These are phyloP conservation scores for Sisor rabdophorus DNA, from an alignment of 2,113 vertebrate genomes.

Conservation along the genomic window DNA sequence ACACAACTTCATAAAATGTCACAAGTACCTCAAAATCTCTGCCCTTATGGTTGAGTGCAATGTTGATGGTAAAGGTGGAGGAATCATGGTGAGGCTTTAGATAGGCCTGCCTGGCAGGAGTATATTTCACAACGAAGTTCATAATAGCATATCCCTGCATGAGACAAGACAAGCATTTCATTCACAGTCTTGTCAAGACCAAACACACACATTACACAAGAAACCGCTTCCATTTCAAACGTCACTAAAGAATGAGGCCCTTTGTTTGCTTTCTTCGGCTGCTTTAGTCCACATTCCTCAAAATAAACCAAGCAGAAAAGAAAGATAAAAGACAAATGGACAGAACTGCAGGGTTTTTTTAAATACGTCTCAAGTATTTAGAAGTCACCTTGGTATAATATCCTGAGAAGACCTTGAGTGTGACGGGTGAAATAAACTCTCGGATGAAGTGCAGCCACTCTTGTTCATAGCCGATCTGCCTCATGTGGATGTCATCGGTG, in stretches of 20 bases:
- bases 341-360: background rate
- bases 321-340: background rate
- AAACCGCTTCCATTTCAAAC: background rate
- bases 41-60: slow-evolving; percentile 91
- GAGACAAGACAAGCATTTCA: background rate
- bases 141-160: slow-evolving; percentile 82
- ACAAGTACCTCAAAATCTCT: slow-evolving; percentile 80
- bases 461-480: slow-evolving; percentile 83
- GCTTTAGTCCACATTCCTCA: slow-evolving; percentile 25
- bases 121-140: slow-evolving; percentile 99
- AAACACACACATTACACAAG: slow-evolving; percentile 10
- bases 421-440: slow-evolving; percentile 94
- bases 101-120: slow-evolving; percentile 81
- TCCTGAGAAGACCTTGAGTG: slow-evolving; percentile 92
- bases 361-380: background rate
- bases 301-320: slow-evolving; percentile 26
- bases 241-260: background rate
- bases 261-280: background rate
- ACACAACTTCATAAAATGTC: background rate
- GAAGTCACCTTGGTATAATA: slow-evolving; percentile 90
- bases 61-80: slow-evolving; percentile 98
- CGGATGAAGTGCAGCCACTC: slow-evolving; percentile 98
- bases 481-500: slow-evolving; percentile 98
- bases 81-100: slow-evolving; percentile 92
- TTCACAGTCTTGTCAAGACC: background rate